A percentile compares a stretch with the other conserved stretches of the same genome.
These are phyloP conservation scores for Tragopan temminckii DNA, from an alignment of 2,797 vertebrate genomes.

Conservation along the genomic window DNA sequence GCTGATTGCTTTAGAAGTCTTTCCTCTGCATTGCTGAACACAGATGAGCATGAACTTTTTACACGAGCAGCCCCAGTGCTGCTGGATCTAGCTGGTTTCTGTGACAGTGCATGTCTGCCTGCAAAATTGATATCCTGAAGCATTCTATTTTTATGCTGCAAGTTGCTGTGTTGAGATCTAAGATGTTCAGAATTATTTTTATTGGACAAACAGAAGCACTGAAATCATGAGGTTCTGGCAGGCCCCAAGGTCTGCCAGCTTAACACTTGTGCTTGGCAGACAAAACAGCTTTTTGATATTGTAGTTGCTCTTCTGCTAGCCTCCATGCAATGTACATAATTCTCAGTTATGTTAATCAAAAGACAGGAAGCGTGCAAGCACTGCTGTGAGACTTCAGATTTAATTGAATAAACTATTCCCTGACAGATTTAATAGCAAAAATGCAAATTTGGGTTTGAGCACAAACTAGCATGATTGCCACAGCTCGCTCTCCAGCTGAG, in stretches of 20 bases:
- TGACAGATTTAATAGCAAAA: not conserved
- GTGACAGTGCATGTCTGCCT: constrained; percentile 35
- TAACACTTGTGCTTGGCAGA: constrained; percentile 33
- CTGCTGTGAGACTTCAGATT: not conserved
- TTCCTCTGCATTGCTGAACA: not conserved
- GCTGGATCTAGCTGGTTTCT: constrained; percentile 1
- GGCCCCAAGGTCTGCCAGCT: constrained; percentile 17
- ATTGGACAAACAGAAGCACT: constrained; percentile 40
- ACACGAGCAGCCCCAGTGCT: constrained; percentile 1
- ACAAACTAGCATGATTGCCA: not conserved
- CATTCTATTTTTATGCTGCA: constrained; percentile 55
- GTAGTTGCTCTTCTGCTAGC: constrained; percentile 18
- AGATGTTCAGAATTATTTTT: constrained; percentile 51
- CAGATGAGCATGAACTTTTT: constrained; percentile 11
- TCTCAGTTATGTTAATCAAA: constrained; percentile 12
- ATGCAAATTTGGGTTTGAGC: not conserved
- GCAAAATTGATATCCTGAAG: constrained; percentile 31
- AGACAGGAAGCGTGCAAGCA: not conserved
- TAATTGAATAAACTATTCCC: not conserved
- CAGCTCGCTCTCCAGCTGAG: not conserved
- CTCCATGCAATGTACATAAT: not conserved
- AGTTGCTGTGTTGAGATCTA: constrained; percentile 33
- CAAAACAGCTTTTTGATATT: constrained; percentile 29
- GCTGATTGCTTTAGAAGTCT: not conserved
- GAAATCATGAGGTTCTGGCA: constrained; percentile 29